Base-by-base conservation (phyloP, 2,797 vertebrate genomes). In the Anguilla marmorata region DNA sequence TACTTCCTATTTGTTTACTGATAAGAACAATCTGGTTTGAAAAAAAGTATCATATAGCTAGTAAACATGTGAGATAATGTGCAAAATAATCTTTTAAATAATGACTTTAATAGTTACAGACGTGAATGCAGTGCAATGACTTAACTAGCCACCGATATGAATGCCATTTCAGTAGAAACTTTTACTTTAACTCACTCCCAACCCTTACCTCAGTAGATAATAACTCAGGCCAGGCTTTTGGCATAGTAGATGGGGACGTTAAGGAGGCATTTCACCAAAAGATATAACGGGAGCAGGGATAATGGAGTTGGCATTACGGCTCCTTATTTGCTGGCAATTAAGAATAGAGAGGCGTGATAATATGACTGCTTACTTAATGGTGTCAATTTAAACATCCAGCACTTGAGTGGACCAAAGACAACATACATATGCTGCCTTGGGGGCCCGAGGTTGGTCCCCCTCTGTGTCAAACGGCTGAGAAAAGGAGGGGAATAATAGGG, bases 391-490 rank as follows among this genome's bases (percentile, higher is more conserved):
- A 30, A 33, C 30, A 82, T 72, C 16, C 3, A 58, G 80, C 56
- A 66, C 56, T 60, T 52, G 50, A 84, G 45, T 30, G 48, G 37
- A 69, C 21, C 52, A 27, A 37, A 69, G 37, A 24, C 45, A 60
- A 69, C 33, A 37, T 30, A 14, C 50, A 54, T 56, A 54, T 56
- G 52, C 6, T 54, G 54, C 83, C 52, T 60, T 54, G 3, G n/a
- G 5, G 84, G 56, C 84, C 14, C 11, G 27, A 56, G 52, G 6
- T 19, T 19, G 27, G 83, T 58, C 30, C 83, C 27, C 48, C 27
- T 54, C 16, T 74, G 50, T 37, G 50, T 30, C 30, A 84, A 72
- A 85, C 50, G 80, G 85, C 54, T 85, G 69, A 52, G 37, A 27
- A n/a, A 37, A 69, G 33, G 69, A 11, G 60, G 83, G 56, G 63